Percentiles rank a stretch among this genome's conserved stretches.
Evolutionary conservation across 2,888 invertebrate genomes (phyloP).

Genomic region (Ophion costatus): DNA sequence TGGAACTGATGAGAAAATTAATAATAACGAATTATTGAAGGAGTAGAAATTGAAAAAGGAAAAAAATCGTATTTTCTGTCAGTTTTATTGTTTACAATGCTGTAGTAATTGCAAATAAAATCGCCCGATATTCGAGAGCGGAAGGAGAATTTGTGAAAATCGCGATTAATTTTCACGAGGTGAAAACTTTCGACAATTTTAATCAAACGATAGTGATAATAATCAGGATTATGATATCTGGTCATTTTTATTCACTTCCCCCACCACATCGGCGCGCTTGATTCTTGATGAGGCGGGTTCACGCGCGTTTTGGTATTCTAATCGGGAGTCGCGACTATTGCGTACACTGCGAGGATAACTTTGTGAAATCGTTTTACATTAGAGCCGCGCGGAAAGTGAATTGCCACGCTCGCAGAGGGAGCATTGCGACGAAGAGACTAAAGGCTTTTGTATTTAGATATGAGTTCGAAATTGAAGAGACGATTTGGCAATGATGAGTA

Average conservation of each 20-base stretch:
- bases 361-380: slow-evolving; percentile 12
- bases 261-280: background rate
- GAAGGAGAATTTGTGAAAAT: background rate
- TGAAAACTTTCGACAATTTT: background rate
- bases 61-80: background rate
- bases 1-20: background rate
- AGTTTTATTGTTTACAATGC: background rate
- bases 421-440: background rate
- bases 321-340: slow-evolving; percentile 4
- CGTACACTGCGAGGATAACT: background rate
- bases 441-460: background rate
- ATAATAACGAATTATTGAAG: background rate
- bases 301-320: slow-evolving; percentile 48
- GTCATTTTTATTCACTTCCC: background rate
- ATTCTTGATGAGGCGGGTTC: slow-evolving; percentile 51
- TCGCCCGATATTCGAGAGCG: background rate
- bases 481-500: background rate
- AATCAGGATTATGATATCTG: background rate
- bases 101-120: background rate
- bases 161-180: background rate
- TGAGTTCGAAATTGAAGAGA: background rate
- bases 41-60: background rate
- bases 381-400: background rate
- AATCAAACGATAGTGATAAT: background rate
- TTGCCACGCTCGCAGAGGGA: background rate